phyloP scores from a whole-genome alignment of 1,140 invertebrate genomes.

The Drosophila obscura region DNA sequence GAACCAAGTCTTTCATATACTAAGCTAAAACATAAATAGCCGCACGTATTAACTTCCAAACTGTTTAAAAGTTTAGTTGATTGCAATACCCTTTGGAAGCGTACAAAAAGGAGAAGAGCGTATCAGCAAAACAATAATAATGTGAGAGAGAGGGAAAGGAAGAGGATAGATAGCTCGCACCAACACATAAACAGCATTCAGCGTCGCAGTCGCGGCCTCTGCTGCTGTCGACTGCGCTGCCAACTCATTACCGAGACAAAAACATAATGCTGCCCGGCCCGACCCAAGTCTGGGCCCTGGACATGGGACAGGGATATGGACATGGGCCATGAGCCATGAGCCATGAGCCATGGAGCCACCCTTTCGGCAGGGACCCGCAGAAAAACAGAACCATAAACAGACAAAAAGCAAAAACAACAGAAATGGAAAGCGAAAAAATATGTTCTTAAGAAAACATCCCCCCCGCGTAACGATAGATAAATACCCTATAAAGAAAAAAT shows the following conservation, averaged over 20 bases:
- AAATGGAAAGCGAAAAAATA: slow-evolving; percentile 63
- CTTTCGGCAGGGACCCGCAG: slow-evolving; percentile 59
- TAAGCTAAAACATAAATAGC: no score
- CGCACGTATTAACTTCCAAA: no score
- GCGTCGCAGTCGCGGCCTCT: background rate
- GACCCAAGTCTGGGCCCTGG: slow-evolving; percentile 39
- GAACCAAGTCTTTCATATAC: no score
- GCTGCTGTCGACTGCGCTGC: slow-evolving; percentile 14
- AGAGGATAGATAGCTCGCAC: background rate
- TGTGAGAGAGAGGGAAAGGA: slow-evolving; percentile 13
- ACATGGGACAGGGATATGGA: slow-evolving; percentile 9
- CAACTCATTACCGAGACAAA: slow-evolving; percentile 43
- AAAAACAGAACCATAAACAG: slow-evolving; percentile 49
- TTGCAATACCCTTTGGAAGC: no score
- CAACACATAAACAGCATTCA: slow-evolving; percentile 14
- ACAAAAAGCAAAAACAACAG: slow-evolving; percentile 22
- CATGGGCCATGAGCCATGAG: slow-evolving; percentile 33
- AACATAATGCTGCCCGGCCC: slow-evolving; percentile 44
- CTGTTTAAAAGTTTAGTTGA: no score
- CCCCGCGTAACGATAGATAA: background rate
- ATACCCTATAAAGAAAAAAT: slow-evolving; percentile 22
- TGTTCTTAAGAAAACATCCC: slow-evolving; percentile 15
- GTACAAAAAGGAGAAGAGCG: slow-evolving; percentile 13
- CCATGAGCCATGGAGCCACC: slow-evolving; percentile 35
- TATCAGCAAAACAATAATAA: slow-evolving; percentile 45